These are phyloP conservation scores for Samia ricini DNA, from an alignment of 1,140 invertebrate genomes.

Conservation along the genomic window DNA sequence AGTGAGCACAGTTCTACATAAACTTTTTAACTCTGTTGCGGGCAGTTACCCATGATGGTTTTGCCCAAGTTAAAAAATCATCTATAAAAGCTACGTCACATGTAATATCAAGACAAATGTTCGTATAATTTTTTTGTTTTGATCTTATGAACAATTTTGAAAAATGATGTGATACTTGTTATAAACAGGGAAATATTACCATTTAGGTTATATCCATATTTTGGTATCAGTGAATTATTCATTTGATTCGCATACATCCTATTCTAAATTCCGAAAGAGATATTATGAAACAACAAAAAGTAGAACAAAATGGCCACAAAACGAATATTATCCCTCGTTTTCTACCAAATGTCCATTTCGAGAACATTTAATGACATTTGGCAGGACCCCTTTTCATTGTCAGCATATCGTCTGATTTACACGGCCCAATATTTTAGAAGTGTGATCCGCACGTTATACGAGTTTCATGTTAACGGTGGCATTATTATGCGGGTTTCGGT, in stretches of 20 bases:
- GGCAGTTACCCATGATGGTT: no score
- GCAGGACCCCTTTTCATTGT: slow-evolving; percentile 35
- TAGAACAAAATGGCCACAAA: slow-evolving; percentile 6
- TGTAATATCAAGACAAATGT: no score
- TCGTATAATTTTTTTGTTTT: no score
- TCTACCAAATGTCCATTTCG: slow-evolving; percentile 23
- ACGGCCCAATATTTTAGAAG: slow-evolving; percentile 43
- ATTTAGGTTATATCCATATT: not conserved
- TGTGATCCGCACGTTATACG: slow-evolving; percentile 41
- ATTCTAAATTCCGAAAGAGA: not conserved
- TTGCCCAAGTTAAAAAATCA: no score
- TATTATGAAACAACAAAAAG: not conserved
- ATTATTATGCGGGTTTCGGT: slow-evolving; percentile 60
- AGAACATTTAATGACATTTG: slow-evolving; percentile 33
- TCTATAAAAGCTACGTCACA: no score
- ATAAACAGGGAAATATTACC: no score
- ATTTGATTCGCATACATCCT: not conserved
- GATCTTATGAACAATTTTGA: no score
- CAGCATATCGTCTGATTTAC: slow-evolving; percentile 35
- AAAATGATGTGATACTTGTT: no score
- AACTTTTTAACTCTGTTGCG: no score
- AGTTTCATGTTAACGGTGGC: slow-evolving; percentile 46
- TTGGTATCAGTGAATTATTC: not conserved
- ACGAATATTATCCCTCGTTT: slow-evolving; percentile 11
- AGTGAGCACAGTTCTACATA: no score